Conservation (phyloP, 2,113 vertebrate species). For the Pithys albifrons region DNA sequence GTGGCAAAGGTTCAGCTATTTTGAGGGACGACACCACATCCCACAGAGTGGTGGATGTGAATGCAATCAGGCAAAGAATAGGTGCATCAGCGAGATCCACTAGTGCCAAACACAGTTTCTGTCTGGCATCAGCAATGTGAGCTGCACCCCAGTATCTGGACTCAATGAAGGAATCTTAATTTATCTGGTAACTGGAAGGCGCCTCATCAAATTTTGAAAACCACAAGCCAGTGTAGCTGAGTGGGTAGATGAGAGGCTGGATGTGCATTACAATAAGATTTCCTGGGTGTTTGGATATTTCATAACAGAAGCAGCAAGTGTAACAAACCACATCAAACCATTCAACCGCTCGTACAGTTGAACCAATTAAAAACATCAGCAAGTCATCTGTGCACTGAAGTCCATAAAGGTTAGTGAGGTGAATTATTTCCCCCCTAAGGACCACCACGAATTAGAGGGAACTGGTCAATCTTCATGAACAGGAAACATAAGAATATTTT, state of each 20-base stretch:
- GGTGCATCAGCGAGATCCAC: not conserved
- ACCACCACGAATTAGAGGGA: not conserved
- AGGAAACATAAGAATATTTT: not conserved
- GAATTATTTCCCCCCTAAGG: not conserved
- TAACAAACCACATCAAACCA: conserved; percentile 50
- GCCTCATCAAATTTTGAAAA: not conserved
- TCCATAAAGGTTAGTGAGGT: not conserved
- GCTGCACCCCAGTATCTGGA: not conserved
- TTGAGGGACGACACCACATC: not conserved
- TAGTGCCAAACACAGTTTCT: not conserved
- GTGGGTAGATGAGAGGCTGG: conserved; percentile 18
- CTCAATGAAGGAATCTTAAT: not conserved
- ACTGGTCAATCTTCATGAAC: not conserved
- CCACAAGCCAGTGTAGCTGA: not conserved
- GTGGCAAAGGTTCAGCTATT: not conserved
- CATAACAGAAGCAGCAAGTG: conserved; percentile 27
- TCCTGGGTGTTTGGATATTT: conserved; percentile 20
- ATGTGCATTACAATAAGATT: not conserved
- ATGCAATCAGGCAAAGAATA: not conserved
- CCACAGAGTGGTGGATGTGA: not conserved
- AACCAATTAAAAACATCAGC: conserved; percentile 29
- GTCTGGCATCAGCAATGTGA: not conserved
- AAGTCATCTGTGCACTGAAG: not conserved
- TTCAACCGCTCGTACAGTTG: not conserved
- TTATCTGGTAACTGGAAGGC: conserved; percentile 2